Evolutionary conservation across 2,113 vertebrate species (phyloP).

Genomic region (Galemys pyrenaicus): DNA sequence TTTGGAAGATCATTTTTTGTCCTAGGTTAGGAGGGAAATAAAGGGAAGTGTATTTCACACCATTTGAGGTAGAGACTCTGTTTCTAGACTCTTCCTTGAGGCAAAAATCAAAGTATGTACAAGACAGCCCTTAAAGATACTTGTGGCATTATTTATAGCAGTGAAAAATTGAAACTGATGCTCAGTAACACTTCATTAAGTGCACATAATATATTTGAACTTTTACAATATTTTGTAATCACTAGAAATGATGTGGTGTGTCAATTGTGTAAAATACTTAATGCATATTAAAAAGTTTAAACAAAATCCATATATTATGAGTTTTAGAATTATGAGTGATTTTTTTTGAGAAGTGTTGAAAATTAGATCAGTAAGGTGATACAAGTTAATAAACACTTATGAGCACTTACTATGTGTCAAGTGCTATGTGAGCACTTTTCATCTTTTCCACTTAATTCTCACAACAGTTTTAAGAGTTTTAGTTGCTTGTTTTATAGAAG

Average conservation of each 20-base stretch:
- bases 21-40: background rate
- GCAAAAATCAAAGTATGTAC: background rate
- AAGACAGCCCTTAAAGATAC: background rate
- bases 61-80: background rate
- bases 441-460: constrained; percentile 1
- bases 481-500: background rate
- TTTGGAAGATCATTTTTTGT: background rate
- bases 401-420: background rate
- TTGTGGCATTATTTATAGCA: background rate
- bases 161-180: background rate
- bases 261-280: background rate
- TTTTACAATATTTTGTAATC: background rate
- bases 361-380: background rate
- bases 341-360: background rate
- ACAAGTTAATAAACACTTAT: constrained; percentile 3
- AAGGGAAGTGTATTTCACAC: background rate
- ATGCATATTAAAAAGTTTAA: background rate
- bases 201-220: background rate
- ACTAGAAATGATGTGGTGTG: background rate
- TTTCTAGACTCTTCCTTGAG: background rate
- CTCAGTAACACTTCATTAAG: background rate
- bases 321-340: constrained; percentile 16
- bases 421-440: background rate
- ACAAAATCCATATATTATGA: background rate
- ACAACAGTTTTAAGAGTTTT: background rate